Evolutionary conservation across 2,113 vertebrate species (phyloP), one percentile per base, ranked within the genome.

Genomic region (Camelus dromedarius): DNA sequence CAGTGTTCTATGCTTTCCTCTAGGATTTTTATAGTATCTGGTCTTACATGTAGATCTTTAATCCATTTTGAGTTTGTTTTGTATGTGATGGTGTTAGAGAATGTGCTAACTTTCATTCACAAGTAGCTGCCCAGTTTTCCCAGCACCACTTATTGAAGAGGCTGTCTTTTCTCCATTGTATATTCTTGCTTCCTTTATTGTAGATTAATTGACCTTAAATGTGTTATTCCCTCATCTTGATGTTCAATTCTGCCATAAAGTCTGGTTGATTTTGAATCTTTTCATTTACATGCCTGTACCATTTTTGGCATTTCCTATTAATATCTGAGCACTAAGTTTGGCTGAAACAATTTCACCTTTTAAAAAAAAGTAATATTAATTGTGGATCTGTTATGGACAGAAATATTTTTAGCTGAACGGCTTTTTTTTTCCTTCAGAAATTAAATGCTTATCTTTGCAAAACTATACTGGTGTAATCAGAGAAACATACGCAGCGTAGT

Each of bases 391-490:
- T 60, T 76, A 67, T 42, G 32, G 12, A 46, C 30, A 93, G 87
- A 60, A 80, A 70, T 70, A 72, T 73, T 91, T 95, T 90, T 89
- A 93, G 54, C 2, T n/a, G 15, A 70, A 48, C 12, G 48, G 13
- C 58, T 28, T 26, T 73, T 69, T 73, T 81, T 92, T 92, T 6
- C 5, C 38, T 8, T 16, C 38, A 69, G 67, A 87, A 82, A 95
- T 90, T 85, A 85, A 93, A 93, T 80, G n/a, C 30, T 95, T 7
- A 2, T 86, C 79, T 96, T 77, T 79, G 30, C 90, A 70, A 77
- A 92, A 92, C 38, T 56, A 58, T 32, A n/a, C 20, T 58, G 73
- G 69, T 70, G 15, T 95, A 64, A 75, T 80, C 56, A 79, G 64
- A 95, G 91, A 79, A 85, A 92, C 20, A 84, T 50, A 77, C 7